phyloP scores from a whole-genome alignment of 2,888 invertebrate genomes.

The Chymomyza procnemis region DNA sequence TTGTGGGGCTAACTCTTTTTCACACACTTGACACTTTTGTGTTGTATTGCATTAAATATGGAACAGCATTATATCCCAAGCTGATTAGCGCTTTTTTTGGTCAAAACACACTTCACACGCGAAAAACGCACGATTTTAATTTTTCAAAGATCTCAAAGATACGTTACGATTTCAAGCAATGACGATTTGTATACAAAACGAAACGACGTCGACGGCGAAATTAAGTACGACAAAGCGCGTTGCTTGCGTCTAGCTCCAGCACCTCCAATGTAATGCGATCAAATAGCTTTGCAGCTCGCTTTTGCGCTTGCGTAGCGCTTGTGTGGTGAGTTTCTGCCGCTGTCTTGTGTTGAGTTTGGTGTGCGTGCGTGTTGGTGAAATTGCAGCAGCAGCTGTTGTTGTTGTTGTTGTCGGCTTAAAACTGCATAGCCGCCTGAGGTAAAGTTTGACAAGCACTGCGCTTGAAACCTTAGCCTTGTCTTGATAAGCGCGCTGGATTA shows the following conservation, averaged over 20 bases:
- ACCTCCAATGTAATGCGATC: constrained; percentile 54
- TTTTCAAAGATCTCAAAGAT: constrained; percentile 1
- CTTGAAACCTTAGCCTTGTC: neutral
- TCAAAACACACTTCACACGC: constrained; percentile 4
- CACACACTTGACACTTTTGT: neutral
- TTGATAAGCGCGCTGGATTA: neutral
- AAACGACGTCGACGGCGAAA: constrained; percentile 17
- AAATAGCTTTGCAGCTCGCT: constrained; percentile 35
- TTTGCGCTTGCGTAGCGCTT: constrained; percentile 23
- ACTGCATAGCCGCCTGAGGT: constrained; percentile 27
- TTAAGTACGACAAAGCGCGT: constrained; percentile 44
- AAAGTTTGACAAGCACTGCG: constrained; percentile 37
- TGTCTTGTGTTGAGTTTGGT: constrained; percentile 8
- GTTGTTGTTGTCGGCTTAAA: constrained; percentile 1
- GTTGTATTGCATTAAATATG: neutral
- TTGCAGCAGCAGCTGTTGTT: constrained; percentile 5
- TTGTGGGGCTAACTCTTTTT: neutral
- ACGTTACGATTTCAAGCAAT: neutral
- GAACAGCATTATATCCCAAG: neutral
- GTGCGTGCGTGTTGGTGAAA: constrained; percentile 3
- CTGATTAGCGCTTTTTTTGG: neutral
- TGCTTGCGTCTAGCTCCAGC: constrained; percentile 74
- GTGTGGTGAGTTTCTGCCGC: constrained; percentile 38
- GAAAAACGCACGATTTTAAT: constrained; percentile 27
- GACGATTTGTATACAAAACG: neutral